Base-by-base conservation (phyloP, 2,888 invertebrate genomes). In the Uropetala carovei region DNA sequence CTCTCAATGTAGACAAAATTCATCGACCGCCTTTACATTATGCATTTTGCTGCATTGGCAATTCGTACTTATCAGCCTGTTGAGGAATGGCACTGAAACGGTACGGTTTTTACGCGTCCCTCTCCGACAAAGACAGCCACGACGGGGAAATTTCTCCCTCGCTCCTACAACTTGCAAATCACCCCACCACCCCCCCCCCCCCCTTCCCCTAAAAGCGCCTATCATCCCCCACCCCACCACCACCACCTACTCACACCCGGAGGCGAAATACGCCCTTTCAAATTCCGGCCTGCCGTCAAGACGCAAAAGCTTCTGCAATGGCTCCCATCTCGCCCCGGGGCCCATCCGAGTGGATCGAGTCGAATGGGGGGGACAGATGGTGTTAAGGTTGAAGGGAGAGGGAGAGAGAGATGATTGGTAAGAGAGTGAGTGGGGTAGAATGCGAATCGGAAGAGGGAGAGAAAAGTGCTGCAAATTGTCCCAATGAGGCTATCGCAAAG, bases 401-500 rank as follows among this genome's bases (percentile, higher is more conserved):
- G 5, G 43, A 43, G 43, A 43, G 43, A 43, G 43, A 5, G 43
- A 43, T 43, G 43, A 43, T 43, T n/a, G 64, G 64, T n/a, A 18
- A 64, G 64, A 18, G 18, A 60, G 60, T 18, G 60, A 64, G 64
- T n/a, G 64, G 68, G 18, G n/a, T 68, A 18, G 68, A 68, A 68
- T 68, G n/a, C 68, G 75, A 22, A 13, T 75, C 75, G 27, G 13
- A 75, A 22, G 43, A 43, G 75, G 75, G 75, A 75, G 75, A 22
- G 68, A 18, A 68, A 68, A 75, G 75, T 75, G 75, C 22, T 75
- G 75, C 75, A 75, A 75, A 27, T 75, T 75, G 75, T 75, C 75
- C 75, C 75, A 27, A 75, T 75, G 75, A 75, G 75, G 75, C 75
- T 75, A 75, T 75, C 75, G 75, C 75, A 75, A 75, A 75, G 75